Evolutionary conservation across 2,888 invertebrate species (phyloP).

Genomic region (Dolichomitus sp.): DNA sequence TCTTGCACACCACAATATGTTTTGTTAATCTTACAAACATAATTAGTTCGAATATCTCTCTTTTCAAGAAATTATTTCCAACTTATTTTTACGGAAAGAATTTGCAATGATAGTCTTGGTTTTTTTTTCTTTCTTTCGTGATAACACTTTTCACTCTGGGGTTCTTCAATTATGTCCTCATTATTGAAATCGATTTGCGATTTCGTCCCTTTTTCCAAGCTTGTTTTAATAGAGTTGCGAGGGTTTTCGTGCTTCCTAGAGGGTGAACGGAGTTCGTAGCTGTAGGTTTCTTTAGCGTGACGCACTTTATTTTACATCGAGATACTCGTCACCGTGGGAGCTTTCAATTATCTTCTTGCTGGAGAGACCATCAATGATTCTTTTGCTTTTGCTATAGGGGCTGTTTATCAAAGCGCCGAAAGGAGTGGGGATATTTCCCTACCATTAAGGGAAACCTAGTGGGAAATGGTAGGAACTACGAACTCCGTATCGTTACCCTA

Average conservation of each 20-base stretch:
- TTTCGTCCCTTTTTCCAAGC: slow-evolving; percentile 33
- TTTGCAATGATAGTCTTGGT: background rate
- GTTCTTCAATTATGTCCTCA: slow-evolving; percentile 18
- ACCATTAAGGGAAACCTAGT: slow-evolving; percentile 35
- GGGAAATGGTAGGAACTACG: slow-evolving; percentile 32
- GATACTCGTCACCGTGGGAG: slow-evolving; percentile 35
- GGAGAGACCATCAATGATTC: slow-evolving; percentile 39
- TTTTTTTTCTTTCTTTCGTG: background rate
- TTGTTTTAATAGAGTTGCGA: slow-evolving; percentile 35
- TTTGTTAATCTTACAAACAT: background rate
- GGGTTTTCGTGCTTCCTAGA: slow-evolving; percentile 3
- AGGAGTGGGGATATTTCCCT: slow-evolving; percentile 25
- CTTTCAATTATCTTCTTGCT: slow-evolving; percentile 52
- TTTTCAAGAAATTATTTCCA: background rate
- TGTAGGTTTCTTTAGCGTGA: slow-evolving; percentile 18
- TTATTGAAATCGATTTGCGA: slow-evolving; percentile 6
- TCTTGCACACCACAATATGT: no score
- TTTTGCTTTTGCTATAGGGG: background rate
- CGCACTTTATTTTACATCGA: slow-evolving; percentile 37
- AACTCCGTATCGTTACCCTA: background rate
- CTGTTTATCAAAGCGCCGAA: slow-evolving; percentile 5
- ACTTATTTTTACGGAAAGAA: background rate
- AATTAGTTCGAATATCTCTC: background rate
- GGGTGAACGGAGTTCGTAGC: background rate
- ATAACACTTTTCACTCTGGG: background rate